Evolutionary conservation across 2,888 invertebrate genomes (phyloP).

Genomic region (Xanthorhoe spadicearia): DNA sequence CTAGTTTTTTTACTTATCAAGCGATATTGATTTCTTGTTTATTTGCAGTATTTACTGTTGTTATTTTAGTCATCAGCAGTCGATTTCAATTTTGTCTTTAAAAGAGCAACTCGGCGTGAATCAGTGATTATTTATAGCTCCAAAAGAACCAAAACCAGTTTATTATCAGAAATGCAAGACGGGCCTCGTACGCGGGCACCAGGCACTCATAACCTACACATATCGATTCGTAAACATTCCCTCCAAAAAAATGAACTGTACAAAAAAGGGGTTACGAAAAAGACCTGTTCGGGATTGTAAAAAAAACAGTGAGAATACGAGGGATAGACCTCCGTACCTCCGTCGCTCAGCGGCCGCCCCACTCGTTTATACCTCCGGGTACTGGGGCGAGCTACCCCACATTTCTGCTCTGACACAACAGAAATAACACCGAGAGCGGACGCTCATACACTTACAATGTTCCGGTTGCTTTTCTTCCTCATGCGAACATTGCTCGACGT

Average conservation of each 20-base stretch:
- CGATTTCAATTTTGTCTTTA: constrained; percentile 31
- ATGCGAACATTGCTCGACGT: constrained; percentile 84
- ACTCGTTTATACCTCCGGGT: constrained; percentile 69
- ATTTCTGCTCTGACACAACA: constrained; percentile 74
- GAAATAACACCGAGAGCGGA: constrained; percentile 70
- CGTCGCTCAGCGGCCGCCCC: constrained; percentile 76
- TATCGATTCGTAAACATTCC: constrained; percentile 75
- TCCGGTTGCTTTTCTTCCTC: constrained; percentile 84
- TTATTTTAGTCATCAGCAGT: constrained; percentile 27
- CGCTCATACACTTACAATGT: constrained; percentile 81
- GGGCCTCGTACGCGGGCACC: constrained; percentile 51
- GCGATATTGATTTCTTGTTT: constrained; percentile 51
- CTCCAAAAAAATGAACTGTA: constrained; percentile 74
- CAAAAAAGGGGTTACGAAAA: constrained; percentile 77
- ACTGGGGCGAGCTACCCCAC: constrained; percentile 76
- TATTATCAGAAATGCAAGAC: constrained; percentile 50
- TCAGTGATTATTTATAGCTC: constrained; percentile 45
- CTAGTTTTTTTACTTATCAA: constrained; percentile 58
- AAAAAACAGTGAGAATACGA: constrained; percentile 77
- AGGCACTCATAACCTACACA: constrained; percentile 70
- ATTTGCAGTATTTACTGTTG: constrained; percentile 37
- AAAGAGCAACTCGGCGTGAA: constrained; percentile 37
- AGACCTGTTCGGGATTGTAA: constrained; percentile 71
- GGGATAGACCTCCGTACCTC: constrained; percentile 83
- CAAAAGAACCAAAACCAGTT: constrained; percentile 45